Conservation (phyloP, 2,888 invertebrate genomes). For the Heteromurus nitidus region DNA sequence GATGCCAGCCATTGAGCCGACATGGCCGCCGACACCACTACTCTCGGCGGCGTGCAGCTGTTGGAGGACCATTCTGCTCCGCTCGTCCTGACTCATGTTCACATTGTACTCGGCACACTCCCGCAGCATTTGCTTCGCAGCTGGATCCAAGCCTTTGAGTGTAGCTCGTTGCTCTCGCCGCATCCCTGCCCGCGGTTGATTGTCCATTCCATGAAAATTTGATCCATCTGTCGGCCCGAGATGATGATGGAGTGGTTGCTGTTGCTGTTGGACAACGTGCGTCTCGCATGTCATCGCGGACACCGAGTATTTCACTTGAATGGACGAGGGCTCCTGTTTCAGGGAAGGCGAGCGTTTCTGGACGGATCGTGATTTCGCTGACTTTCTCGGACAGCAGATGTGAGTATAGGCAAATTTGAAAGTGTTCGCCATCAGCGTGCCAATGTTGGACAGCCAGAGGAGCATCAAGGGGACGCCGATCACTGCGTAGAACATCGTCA, state of each 20-base stretch:
- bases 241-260: slow-evolving; percentile 77
- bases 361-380: slow-evolving; percentile 66
- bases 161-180: slow-evolving; percentile 78
- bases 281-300: slow-evolving; percentile 71
- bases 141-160: slow-evolving; percentile 71
- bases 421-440: slow-evolving; percentile 86
- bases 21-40: too few relatives aligned
- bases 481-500: slow-evolving; percentile 90
- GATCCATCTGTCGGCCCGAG: slow-evolving; percentile 75
- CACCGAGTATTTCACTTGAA: slow-evolving; percentile 71
- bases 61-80: slow-evolving; percentile 74
- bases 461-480: slow-evolving; percentile 91
- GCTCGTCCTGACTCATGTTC: slow-evolving; percentile 72
- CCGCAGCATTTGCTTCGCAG: slow-evolving; percentile 74
- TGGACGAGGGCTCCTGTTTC: slow-evolving; percentile 67
- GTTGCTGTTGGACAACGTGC: slow-evolving; percentile 77
- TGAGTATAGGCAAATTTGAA: slow-evolving; percentile 83
- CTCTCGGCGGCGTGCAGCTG: slow-evolving; percentile 74
- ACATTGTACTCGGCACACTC: slow-evolving; percentile 75
- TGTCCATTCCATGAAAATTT: slow-evolving; percentile 41
- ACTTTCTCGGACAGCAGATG: slow-evolving; percentile 75
- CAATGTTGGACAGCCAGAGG: slow-evolving; percentile 89
- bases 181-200: slow-evolving; percentile 74
- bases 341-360: slow-evolving; percentile 66
- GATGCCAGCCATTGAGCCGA: slow-evolving; percentile 74